Conservation (phyloP, 2,113 vertebrate genomes). For the Grantiella picta region DNA sequence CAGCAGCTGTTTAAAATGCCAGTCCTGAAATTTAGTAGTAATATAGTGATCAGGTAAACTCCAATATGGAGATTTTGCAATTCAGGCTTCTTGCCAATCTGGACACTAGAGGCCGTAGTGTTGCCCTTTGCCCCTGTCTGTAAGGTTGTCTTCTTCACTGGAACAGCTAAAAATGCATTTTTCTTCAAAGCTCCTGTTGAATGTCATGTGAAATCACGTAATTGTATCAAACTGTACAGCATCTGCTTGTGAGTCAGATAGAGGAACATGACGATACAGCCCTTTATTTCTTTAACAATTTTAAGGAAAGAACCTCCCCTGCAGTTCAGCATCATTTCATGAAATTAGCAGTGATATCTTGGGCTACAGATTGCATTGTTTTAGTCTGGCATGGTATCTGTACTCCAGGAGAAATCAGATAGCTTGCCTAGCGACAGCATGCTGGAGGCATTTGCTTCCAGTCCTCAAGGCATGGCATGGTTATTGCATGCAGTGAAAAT, state of each 20-base stretch:
- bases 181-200: conserved; percentile 5
- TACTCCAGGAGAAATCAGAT: background rate
- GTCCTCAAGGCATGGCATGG: background rate
- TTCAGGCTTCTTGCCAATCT: background rate
- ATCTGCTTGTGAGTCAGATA: conserved; percentile 48
- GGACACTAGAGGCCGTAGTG: background rate
- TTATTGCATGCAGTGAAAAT: background rate
- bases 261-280: conserved; percentile 37
- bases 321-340: conserved; percentile 33
- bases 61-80: background rate
- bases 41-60: background rate
- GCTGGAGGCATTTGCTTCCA: background rate
- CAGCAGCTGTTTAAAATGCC: background rate
- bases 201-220: conserved; percentile 38
- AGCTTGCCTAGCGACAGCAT: background rate
- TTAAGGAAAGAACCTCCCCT: conserved; percentile 46
- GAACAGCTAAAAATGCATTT: background rate
- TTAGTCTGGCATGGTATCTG: background rate
- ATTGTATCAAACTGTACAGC: conserved; percentile 31
- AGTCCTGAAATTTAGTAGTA: background rate
- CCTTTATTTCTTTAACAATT: conserved; percentile 2
- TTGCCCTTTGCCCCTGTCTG: rapidly evolving
- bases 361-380: conserved; percentile 11
- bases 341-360: conserved; percentile 17
- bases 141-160: background rate